Percentiles rank a stretch among this genome's conserved stretches.
Conservation (phyloP, 2,888 invertebrate genomes). For the Andrena marginata region DNA sequence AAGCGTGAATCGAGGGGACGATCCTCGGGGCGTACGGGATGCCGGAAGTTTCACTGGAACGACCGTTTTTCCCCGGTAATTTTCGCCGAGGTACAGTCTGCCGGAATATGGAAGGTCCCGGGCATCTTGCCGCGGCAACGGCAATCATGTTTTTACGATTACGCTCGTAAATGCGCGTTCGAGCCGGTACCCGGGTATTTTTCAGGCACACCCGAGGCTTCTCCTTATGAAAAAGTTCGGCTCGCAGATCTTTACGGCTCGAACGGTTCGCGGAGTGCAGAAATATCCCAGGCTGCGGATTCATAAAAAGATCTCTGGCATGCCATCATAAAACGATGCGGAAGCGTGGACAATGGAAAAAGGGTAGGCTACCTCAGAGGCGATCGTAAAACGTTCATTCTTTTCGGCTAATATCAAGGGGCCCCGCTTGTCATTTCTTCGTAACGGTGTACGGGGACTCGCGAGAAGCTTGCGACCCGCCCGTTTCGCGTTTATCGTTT, state of each 20-base stretch:
- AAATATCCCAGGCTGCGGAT: conserved; percentile 10
- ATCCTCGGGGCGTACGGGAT: not conserved
- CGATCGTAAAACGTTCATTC: not conserved
- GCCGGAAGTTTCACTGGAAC: not conserved
- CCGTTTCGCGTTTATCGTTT: not conserved
- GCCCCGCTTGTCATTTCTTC: not conserved
- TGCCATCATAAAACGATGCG: not conserved
- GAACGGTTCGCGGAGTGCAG: conserved; percentile 4
- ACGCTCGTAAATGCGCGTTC: conserved; percentile 37
- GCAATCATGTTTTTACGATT: conserved; percentile 34
- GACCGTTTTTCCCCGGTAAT: not conserved
- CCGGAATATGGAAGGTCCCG: not conserved
- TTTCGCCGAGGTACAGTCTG: not conserved
- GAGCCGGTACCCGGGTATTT: conserved; percentile 14
- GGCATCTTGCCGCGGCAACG: not conserved
- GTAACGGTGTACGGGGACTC: not conserved
- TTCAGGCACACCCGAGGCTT: not conserved
- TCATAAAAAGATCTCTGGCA: conserved; percentile 14
- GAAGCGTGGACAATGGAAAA: not conserved
- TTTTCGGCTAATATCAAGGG: not conserved
- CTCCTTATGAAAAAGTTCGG: not conserved
- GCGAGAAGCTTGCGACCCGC: not conserved
- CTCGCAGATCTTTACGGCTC: not conserved
- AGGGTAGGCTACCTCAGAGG: too few species aligned
- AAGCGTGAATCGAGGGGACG: not conserved